Percentiles rank a stretch among this genome's conserved stretches.
Evolutionary conservation across 2,888 invertebrate species (phyloP).

Genomic region (Caenorhabditis sp.): DNA sequence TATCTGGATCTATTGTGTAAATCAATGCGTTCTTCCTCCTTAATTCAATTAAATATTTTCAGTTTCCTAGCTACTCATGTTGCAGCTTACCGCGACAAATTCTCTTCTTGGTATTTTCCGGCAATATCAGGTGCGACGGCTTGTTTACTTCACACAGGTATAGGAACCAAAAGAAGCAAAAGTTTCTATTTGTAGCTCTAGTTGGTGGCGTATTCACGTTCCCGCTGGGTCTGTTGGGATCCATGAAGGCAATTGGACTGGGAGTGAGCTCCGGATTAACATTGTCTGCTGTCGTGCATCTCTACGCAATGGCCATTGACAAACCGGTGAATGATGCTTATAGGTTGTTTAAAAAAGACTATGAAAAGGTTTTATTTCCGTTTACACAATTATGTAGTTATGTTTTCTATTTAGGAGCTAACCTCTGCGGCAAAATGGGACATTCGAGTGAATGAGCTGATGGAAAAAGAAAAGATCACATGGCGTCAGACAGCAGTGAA

Average conservation of each 20-base stretch:
- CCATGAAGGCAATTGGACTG: constrained; percentile 68
- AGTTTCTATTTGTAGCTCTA: constrained; percentile 64
- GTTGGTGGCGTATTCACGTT: constrained; percentile 71
- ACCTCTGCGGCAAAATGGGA: constrained; percentile 56
- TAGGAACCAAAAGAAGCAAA: not conserved
- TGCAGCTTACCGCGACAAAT: constrained; percentile 66
- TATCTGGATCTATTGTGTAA: constrained; percentile 70
- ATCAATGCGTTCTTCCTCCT: no score
- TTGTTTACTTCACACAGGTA: constrained; percentile 64
- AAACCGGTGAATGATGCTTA: constrained; percentile 67
- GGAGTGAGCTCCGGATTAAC: constrained; percentile 67
- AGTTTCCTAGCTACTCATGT: constrained; percentile 67
- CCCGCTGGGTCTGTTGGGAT: constrained; percentile 68
- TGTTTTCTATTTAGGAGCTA: constrained; percentile 14
- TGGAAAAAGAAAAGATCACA: constrained; percentile 58
- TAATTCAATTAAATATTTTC: no score
- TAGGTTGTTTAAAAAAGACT: constrained; percentile 63
- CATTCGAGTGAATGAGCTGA: constrained; percentile 54
- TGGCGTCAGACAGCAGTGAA: constrained; percentile 67
- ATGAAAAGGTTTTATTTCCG: constrained; percentile 52
- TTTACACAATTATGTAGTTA: not conserved
- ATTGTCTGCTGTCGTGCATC: constrained; percentile 63
- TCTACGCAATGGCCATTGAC: constrained; percentile 67
- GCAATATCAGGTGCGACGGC: constrained; percentile 72
- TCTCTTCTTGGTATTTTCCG: constrained; percentile 70